Conservation (phyloP, 2,797 vertebrate species). For the Sebastiscus tertius region DNA sequence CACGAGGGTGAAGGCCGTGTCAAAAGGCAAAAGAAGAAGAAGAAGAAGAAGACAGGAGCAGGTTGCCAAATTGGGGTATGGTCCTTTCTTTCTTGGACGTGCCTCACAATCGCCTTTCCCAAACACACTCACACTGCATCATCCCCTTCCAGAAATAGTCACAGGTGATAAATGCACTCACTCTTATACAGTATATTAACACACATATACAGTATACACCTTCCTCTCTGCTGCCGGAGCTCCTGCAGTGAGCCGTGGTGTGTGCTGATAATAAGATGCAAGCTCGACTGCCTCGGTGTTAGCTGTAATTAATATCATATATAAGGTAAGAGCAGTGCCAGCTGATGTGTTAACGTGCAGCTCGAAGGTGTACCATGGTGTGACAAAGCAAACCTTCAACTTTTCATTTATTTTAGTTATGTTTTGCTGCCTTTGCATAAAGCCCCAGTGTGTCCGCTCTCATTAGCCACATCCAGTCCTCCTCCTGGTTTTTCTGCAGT, state of each 20-base stretch:
- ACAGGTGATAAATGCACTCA: constrained; percentile 9
- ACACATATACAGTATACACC: neutral
- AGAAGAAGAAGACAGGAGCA: constrained; percentile 48
- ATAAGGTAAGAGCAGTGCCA: constrained; percentile 31
- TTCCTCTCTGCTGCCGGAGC: neutral
- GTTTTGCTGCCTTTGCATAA: constrained; percentile 49
- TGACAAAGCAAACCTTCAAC: constrained; percentile 34
- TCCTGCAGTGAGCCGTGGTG: neutral
- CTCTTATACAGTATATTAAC: neutral
- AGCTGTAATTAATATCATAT: constrained; percentile 69
- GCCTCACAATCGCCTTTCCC: constrained; percentile 20
- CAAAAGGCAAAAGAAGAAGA: constrained; percentile 44
- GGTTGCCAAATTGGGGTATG: constrained; percentile 55
- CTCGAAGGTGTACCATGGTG: constrained; percentile 21
- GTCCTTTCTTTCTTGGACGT: constrained; percentile 40
- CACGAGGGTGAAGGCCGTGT: constrained; percentile 59
- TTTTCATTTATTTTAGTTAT: constrained; percentile 44
- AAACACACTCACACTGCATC: constrained; percentile 7
- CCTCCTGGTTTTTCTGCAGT: constrained; percentile 42
- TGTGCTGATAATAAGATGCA: constrained; percentile 59
- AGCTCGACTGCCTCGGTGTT: constrained; percentile 41
- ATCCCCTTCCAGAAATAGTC: constrained; percentile 26
- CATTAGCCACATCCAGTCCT: constrained; percentile 63
- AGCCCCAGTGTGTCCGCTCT: constrained; percentile 29
- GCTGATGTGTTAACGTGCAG: constrained; percentile 18